A percentile compares a stretch with the other conserved stretches of the same genome.
Conservation (phyloP, 2,888 invertebrate genomes). For the Bugulina stolonifera region DNA sequence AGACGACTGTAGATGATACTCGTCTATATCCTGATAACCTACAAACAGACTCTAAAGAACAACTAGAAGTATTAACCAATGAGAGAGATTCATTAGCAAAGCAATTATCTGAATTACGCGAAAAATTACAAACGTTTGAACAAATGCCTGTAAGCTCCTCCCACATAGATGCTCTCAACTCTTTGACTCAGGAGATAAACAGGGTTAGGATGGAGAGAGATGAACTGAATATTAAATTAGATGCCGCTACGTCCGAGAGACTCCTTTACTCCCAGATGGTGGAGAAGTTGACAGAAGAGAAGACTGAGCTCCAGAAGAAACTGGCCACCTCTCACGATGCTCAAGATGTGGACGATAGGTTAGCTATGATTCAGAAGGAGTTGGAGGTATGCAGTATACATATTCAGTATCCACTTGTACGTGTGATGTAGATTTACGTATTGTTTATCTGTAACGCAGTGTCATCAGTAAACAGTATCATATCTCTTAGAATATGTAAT, state of each 20-base stretch:
- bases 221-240: not conserved
- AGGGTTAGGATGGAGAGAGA: not conserved
- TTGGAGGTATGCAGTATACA: not conserved
- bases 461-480: no score
- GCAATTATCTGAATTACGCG: not conserved
- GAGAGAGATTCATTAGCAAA: not conserved
- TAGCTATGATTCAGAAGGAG: not conserved
- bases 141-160: not conserved
- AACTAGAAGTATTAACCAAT: not conserved
- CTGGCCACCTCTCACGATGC: constrained; percentile 13
- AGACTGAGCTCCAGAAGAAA: not conserved
- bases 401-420: no score
- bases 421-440: no score
- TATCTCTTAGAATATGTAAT: no score
- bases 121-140: not conserved
- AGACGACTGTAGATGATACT: not conserved
- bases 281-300: not conserved
- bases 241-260: not conserved
- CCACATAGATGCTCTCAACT: not conserved
- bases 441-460: no score
- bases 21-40: not conserved
- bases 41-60: no score
- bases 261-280: no score
- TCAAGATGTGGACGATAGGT: not conserved
- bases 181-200: not conserved